Percentiles rank a stretch among this genome's conserved stretches.
Conservation (phyloP, 2,797 vertebrate species). For the Lacerta viridis region DNA sequence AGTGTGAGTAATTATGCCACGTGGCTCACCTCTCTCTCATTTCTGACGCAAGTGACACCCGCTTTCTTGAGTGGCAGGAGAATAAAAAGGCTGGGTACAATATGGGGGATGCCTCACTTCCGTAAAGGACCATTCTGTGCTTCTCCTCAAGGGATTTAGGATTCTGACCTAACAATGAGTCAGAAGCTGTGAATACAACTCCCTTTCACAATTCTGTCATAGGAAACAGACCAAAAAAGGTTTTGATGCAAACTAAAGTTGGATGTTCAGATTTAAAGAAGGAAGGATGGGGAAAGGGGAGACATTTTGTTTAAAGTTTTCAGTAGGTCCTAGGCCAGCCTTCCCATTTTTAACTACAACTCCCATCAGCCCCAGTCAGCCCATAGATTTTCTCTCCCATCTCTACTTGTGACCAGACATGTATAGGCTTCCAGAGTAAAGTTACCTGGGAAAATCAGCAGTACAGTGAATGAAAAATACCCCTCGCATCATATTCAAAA, state of each 20-base stretch:
- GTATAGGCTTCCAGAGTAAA: background rate
- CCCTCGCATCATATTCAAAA: background rate
- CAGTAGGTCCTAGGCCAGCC: too few species aligned
- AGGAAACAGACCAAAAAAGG: background rate
- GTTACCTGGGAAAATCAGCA: background rate
- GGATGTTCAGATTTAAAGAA: background rate
- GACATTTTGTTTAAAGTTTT: background rate
- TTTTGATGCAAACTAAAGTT: background rate
- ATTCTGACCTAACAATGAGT: background rate
- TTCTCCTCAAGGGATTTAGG: background rate
- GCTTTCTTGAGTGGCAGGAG: background rate
- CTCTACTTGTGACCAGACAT: too few species aligned
- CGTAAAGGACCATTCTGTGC: background rate
- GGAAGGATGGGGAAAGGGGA: background rate
- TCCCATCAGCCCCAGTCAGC: too few species aligned
- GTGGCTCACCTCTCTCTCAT: background rate
- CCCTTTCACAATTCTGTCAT: background rate
- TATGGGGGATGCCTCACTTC: background rate
- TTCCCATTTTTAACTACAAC: too few species aligned
- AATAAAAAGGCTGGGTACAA: background rate
- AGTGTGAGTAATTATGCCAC: background rate
- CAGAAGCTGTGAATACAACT: background rate
- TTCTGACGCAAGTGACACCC: background rate
- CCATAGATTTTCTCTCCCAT: too few species aligned
- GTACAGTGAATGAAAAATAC: background rate